A percentile compares a stretch with the other conserved stretches of the same genome.
phyloP scores from a whole-genome alignment of 2,888 invertebrate genomes.

The Metalampra italica region DNA sequence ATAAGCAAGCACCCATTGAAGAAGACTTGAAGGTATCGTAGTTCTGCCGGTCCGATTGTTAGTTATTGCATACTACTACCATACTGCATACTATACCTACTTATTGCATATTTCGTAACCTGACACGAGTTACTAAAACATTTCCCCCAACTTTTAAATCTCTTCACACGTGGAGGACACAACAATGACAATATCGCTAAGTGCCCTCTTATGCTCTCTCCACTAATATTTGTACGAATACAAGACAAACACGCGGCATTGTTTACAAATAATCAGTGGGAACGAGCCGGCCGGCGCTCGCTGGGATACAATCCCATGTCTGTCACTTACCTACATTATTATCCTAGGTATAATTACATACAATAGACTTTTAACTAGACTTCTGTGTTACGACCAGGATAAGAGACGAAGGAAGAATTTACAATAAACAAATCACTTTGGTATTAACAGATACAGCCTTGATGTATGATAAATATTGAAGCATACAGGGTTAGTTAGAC shows the following conservation, averaged over 20 bases:
- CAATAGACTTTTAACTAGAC: background rate
- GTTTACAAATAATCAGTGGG: slow-evolving; percentile 60
- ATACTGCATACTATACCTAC: too few species aligned
- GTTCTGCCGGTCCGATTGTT: too few species aligned
- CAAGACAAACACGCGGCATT: slow-evolving; percentile 34
- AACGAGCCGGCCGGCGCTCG: slow-evolving; percentile 29
- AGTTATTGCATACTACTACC: too few species aligned
- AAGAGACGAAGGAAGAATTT: too few species aligned
- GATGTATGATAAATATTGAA: too few species aligned
- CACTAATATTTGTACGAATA: slow-evolving; percentile 60
- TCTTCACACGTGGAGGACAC: slow-evolving; percentile 32
- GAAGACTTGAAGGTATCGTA: too few species aligned
- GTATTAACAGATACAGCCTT: too few species aligned
- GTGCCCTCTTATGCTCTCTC: slow-evolving; percentile 57
- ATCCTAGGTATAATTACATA: background rate
- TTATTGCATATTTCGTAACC: too few species aligned
- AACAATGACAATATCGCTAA: slow-evolving; percentile 59
- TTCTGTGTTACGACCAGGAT: background rate
- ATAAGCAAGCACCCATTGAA: too few species aligned
- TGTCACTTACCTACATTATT: slow-evolving; percentile 12
- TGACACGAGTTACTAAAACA: too few species aligned
- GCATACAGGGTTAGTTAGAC: too few species aligned
- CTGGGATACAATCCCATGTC: background rate
- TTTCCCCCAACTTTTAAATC: background rate
- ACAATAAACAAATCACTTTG: too few species aligned